Percentiles rank a stretch among this genome's conserved stretches.
These are phyloP conservation scores for Melanotaenia maccullochi DNA, from an alignment of 2,797 vertebrate species.

Conservation along the genomic window DNA sequence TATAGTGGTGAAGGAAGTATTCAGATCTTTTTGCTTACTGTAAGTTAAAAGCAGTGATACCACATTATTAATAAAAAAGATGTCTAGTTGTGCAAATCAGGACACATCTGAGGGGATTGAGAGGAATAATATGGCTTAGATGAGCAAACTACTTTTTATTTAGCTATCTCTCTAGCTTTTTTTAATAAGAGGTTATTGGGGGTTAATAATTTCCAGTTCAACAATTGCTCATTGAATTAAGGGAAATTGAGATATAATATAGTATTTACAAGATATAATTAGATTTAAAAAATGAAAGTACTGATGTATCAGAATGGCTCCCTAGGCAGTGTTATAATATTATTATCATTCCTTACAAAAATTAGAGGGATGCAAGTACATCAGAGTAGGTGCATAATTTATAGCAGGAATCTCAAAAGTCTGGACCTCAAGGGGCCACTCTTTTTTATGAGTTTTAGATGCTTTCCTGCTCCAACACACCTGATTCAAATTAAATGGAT, in stretches of 20 bases:
- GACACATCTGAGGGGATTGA: neutral
- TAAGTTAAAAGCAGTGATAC: constrained; percentile 9
- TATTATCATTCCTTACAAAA: neutral
- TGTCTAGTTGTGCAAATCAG: neutral
- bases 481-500: neutral
- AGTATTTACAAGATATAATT: neutral
- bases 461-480: neutral
- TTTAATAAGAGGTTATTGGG: neutral
- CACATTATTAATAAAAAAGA: neutral
- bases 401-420: neutral
- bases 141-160: neutral
- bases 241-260: neutral
- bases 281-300: neutral
- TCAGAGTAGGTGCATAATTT: neutral
- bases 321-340: neutral
- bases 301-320: neutral
- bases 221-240: neutral
- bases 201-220: neutral
- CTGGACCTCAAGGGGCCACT: neutral
- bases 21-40: constrained; percentile 19
- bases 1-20: constrained; percentile 18
- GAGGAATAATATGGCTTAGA: constrained; percentile 4
- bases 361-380: neutral
- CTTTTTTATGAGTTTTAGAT: neutral
- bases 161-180: neutral